Conservation (phyloP, 1,140 invertebrate genomes). For the Aethina tumida region DNA sequence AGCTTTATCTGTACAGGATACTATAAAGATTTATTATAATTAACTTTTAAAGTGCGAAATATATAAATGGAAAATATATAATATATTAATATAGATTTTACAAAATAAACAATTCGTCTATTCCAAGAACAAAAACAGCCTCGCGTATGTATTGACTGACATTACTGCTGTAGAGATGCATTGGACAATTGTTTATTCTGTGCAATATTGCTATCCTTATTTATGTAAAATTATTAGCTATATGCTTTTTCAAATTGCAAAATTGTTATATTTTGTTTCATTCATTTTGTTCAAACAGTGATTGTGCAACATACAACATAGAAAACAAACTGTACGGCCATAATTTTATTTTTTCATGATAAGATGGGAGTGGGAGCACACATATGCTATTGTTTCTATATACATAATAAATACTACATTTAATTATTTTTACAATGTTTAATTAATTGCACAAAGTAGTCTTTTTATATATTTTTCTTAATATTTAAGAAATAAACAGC, state of each 20-base stretch:
- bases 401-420: constrained; percentile 13
- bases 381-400: constrained; percentile 19
- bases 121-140: background rate
- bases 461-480: constrained; percentile 30
- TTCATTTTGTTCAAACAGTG: constrained; percentile 10
- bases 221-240: constrained; percentile 19
- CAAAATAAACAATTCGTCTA: constrained; percentile 18
- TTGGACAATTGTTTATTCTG: constrained; percentile 18
- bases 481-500: constrained; percentile 31
- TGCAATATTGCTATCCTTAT: constrained; percentile 14
- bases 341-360: constrained; percentile 19
- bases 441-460: constrained; percentile 27
- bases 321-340: constrained; percentile 18
- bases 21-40: constrained; percentile 15
- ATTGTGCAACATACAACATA: constrained; percentile 18
- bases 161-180: constrained; percentile 12
- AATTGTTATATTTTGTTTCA: no score
- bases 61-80: constrained; percentile 23
- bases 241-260: constrained; percentile 15
- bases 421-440: constrained; percentile 11
- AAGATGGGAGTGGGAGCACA: constrained; percentile 25
- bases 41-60: constrained; percentile 25
- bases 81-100: constrained; percentile 14
- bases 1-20: constrained; percentile 38
- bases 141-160: constrained; percentile 13